Evolutionary conservation across 2,888 invertebrate species (phyloP).

Genomic region (Trichopoda pennipes): DNA sequence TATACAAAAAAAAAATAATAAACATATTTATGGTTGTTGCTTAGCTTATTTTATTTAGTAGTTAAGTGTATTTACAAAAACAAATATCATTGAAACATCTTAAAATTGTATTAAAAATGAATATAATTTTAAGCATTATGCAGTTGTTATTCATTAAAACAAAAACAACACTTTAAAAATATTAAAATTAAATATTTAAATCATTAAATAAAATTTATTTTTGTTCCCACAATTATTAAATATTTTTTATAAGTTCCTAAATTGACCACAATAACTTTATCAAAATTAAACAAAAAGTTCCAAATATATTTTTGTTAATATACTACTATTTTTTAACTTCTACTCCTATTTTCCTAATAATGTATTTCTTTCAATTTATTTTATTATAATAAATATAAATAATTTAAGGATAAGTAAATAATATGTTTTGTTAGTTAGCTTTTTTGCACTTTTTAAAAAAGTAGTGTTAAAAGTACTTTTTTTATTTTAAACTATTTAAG

Average conservation of each 20-base stretch:
- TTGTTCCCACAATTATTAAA: background rate
- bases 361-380: too few species aligned
- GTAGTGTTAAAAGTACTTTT: too few species aligned
- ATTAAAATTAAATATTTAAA: background rate
- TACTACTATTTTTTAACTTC: too few species aligned
- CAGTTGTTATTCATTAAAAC: slow-evolving; percentile 50
- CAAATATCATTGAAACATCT: background rate
- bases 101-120: background rate
- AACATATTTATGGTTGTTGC: slow-evolving; percentile 67
- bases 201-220: background rate
- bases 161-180: background rate
- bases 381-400: too few species aligned
- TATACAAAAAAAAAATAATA: slow-evolving; percentile 28
- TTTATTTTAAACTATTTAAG: too few species aligned
- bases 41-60: slow-evolving; percentile 64
- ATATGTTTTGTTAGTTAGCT: too few species aligned
- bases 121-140: slow-evolving; percentile 49
- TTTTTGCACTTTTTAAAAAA: too few species aligned
- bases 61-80: slow-evolving; percentile 65
- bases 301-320: too few species aligned
- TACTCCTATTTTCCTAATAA: too few species aligned
- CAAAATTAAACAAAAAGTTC: background rate
- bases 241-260: background rate
- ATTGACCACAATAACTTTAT: background rate
- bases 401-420: too few species aligned